A percentile compares a stretch with the other conserved stretches of the same genome.
Conservation (phyloP, 2,797 vertebrate species). For the Tokudaia muenninki region DNA sequence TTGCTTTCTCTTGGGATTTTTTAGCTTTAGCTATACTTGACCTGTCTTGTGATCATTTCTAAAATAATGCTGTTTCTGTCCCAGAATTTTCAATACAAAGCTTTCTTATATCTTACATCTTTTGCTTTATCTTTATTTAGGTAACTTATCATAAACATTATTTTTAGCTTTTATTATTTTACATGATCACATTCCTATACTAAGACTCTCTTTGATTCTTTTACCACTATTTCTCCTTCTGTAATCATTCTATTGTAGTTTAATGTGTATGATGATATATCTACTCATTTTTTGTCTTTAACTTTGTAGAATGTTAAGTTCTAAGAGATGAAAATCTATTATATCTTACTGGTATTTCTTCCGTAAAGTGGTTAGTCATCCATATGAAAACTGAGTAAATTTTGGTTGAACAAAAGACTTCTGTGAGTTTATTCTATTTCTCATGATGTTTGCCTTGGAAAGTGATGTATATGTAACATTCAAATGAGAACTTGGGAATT, state of each 20-base stretch:
- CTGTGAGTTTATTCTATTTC: conserved; percentile 18
- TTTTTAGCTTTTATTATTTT: conserved; percentile 46
- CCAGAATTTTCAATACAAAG: not conserved
- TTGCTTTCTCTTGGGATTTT: conserved; percentile 23
- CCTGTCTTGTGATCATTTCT: conserved; percentile 37
- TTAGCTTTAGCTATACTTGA: conserved; percentile 4
- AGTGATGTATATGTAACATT: not conserved
- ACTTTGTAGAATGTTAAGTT: not conserved
- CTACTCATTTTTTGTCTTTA: not conserved
- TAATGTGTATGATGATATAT: not conserved
- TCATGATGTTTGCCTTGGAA: conserved; percentile 5
- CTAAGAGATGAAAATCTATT: conserved; percentile 47
- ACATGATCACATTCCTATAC: not conserved
- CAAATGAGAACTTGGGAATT: conserved; percentile 38
- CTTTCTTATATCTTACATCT: conserved; percentile 18
- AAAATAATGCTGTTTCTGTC: conserved; percentile 34
- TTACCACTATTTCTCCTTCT: conserved; percentile 52
- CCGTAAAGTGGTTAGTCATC: not conserved
- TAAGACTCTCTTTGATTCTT: not conserved
- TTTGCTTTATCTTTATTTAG: conserved; percentile 18
- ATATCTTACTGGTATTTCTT: not conserved
- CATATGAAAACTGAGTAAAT: conserved; percentile 29
- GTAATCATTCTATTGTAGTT: not conserved
- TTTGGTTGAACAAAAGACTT: conserved; percentile 36
- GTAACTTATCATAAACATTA: not conserved